Evolutionary conservation across 2,888 invertebrate genomes (phyloP).

Genomic region (Acleris laterana): DNA sequence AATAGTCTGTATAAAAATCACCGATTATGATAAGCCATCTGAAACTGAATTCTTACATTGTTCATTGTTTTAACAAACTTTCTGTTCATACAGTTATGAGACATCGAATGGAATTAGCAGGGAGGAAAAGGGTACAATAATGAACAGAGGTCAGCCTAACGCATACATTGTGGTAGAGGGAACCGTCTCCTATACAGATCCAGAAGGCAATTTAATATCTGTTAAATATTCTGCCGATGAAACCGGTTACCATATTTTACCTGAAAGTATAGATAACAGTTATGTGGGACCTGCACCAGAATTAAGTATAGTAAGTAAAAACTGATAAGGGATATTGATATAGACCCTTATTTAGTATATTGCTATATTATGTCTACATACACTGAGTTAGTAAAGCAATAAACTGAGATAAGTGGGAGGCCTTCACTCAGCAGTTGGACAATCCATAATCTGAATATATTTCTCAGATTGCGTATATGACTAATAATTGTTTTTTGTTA

Average conservation of each 20-base stretch:
- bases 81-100: background rate
- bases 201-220: background rate
- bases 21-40: too few species aligned
- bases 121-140: background rate
- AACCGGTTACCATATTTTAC: background rate
- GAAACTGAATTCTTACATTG: too few species aligned
- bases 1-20: too few species aligned
- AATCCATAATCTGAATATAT: too few species aligned
- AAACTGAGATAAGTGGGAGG: too few species aligned
- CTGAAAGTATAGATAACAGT: background rate
- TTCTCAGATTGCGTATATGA: background rate
- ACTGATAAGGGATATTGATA: too few species aligned
- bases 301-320: background rate
- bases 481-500: background rate
- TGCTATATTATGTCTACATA: too few species aligned
- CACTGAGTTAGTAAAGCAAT: too few species aligned
- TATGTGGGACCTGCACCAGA: background rate
- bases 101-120: slow-evolving; percentile 8
- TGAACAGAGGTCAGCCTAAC: background rate
- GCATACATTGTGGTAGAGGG: slow-evolving; percentile 1
- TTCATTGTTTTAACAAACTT: too few species aligned
- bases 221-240: background rate
- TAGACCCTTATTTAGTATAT: too few species aligned
- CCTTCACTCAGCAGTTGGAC: too few species aligned
- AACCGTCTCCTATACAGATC: background rate